These are phyloP conservation scores for Typhlichthys eigenmanni DNA, from an alignment of 2,797 vertebrate species.

Conservation along the genomic window DNA sequence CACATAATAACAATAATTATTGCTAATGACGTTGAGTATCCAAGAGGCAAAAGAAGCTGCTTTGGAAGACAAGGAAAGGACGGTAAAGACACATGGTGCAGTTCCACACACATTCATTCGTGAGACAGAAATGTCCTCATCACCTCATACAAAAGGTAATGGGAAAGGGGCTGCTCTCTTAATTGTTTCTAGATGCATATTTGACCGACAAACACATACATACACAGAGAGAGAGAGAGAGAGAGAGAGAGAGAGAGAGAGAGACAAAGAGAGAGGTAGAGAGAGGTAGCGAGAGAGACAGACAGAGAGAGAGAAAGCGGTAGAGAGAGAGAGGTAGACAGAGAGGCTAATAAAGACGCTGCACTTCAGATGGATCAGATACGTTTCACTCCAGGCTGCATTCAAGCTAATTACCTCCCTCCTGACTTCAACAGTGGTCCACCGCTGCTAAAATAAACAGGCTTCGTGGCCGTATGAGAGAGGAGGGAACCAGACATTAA, in stretches of 20 bases:
- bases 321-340: background rate
- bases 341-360: slow-evolving; percentile 1
- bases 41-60: too few species aligned
- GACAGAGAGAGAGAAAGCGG: background rate
- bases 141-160: too few species aligned
- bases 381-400: slow-evolving; percentile 17
- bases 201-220: background rate
- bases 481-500: background rate
- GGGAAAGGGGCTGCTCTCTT: too few species aligned
- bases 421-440: slow-evolving; percentile 25
- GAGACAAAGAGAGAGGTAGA: background rate
- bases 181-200: too few species aligned
- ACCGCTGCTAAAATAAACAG: slow-evolving; percentile 31
- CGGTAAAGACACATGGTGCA: too few species aligned
- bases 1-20: too few species aligned
- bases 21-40: too few species aligned
- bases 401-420: slow-evolving; percentile 50
- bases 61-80: too few species aligned
- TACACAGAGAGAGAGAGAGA: background rate
- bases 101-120: too few species aligned
- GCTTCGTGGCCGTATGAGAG: background rate
- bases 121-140: too few species aligned
- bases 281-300: background rate
- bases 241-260: background rate
- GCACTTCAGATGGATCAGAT: background rate